These are phyloP conservation scores for Mirounga angustirostris DNA, from an alignment of 2,113 vertebrate genomes.

Conservation along the genomic window DNA sequence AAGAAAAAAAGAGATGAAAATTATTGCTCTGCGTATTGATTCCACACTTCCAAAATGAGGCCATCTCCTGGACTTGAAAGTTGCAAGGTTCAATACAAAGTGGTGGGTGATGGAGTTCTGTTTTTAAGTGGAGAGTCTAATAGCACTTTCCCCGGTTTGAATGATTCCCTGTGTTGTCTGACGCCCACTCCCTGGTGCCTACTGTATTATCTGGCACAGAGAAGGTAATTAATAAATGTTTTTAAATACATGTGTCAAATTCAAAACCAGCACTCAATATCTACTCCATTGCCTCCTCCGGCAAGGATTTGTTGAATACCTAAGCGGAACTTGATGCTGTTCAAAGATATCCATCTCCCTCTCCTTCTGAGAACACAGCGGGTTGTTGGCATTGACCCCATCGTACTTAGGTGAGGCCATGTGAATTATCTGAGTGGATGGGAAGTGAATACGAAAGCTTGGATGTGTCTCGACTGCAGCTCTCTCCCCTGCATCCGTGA, in stretches of 20 bases:
- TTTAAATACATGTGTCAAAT: too few species aligned
- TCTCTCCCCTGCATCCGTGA: background rate
- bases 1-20: background rate
- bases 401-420: accelerated
- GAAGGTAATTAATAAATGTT: background rate
- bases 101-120: accelerated
- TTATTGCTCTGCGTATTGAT: background rate
- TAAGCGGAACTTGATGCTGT: accelerated
- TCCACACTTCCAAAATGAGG: background rate
- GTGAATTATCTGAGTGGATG: background rate
- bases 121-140: background rate
- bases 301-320: background rate
- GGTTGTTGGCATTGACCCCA: accelerated
- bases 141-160: background rate
- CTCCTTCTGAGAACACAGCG: background rate
- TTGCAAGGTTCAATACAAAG: background rate
- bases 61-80: background rate
- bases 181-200: accelerated
- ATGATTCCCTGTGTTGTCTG: background rate
- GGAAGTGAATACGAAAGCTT: background rate
- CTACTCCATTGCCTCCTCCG: background rate
- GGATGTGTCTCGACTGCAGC: background rate
- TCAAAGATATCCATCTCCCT: background rate
- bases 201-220: background rate
- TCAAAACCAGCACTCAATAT: background rate